phyloP scores from a whole-genome alignment of 2,797 vertebrate species.

The Scarus forsteni region DNA sequence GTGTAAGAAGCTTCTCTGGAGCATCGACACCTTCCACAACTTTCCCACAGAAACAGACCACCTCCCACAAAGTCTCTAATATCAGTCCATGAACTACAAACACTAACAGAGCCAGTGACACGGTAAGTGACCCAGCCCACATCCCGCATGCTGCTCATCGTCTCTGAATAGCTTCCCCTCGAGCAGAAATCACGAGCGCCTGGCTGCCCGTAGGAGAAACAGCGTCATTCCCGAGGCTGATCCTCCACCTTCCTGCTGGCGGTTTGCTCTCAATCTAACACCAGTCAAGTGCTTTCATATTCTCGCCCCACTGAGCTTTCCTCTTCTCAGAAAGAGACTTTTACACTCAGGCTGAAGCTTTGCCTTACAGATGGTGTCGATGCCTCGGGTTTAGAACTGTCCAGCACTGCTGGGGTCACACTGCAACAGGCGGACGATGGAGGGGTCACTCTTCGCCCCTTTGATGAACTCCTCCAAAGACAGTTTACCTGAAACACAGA shows the following conservation, averaged over 20 bases:
- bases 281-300: neutral
- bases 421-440: slow-evolving; percentile 98
- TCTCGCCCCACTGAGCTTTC: slow-evolving; percentile 5
- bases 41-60: slow-evolving; percentile 29
- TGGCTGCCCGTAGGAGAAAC: slow-evolving; percentile 25
- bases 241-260: slow-evolving; percentile 5
- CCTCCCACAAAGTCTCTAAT: slow-evolving; percentile 57
- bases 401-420: slow-evolving; percentile 98
- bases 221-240: slow-evolving; percentile 4
- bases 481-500: slow-evolving; percentile 89
- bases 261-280: slow-evolving; percentile 3
- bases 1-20: slow-evolving; percentile 16
- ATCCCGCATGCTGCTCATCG: slow-evolving; percentile 8
- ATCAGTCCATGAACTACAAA: slow-evolving; percentile 33
- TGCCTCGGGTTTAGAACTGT: slow-evolving; percentile 90
- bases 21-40: slow-evolving; percentile 21
- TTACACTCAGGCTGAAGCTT: slow-evolving; percentile 32
- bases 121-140: slow-evolving; percentile 52
- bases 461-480: slow-evolving; percentile 99
- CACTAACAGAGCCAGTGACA: slow-evolving; percentile 33
- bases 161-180: slow-evolving; percentile 30
- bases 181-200: slow-evolving; percentile 7
- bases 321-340: neutral
- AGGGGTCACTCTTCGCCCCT: slow-evolving; percentile 97
- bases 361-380: slow-evolving; percentile 76